Conservation (phyloP, 2,113 vertebrate species). For the Nyctereutes procyonoides region DNA sequence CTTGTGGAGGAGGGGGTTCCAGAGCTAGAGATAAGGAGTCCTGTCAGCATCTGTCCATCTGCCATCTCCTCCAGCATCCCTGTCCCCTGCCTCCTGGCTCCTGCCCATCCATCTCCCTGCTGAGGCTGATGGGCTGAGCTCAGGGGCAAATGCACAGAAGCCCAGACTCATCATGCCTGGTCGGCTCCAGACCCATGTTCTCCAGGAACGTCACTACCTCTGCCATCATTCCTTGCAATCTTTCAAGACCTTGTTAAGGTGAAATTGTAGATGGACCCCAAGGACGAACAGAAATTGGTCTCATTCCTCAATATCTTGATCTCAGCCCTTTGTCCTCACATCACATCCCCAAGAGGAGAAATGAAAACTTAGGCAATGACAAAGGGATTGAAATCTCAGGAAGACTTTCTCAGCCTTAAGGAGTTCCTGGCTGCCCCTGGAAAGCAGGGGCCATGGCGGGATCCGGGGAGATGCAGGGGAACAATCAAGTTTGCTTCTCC, state of each 20-base stretch:
- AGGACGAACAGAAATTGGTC: neutral
- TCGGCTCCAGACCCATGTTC: conserved; percentile 17
- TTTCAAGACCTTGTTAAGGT: neutral
- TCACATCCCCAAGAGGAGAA: neutral
- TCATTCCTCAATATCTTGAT: neutral
- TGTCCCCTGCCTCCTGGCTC: too few species aligned
- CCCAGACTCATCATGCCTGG: neutral
- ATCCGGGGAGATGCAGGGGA: too few species aligned
- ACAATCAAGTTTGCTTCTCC: neutral
- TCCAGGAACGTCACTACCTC: neutral
- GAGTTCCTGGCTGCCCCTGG: neutral
- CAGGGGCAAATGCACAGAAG: neutral
- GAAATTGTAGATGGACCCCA: neutral
- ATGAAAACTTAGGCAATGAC: neutral
- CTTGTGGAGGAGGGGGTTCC: conserved; percentile 72
- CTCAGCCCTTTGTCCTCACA: neutral
- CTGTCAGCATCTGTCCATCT: too few species aligned
- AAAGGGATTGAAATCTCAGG: neutral
- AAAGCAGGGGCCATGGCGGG: neutral
- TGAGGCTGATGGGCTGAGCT: conserved; percentile 53
- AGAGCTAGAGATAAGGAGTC: conserved; percentile 69
- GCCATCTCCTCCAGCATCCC: too few species aligned
- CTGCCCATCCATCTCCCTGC: conserved; percentile 72
- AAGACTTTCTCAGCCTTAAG: neutral
- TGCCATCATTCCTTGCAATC: conserved; percentile 3